Evolutionary conservation across 2,888 invertebrate genomes (phyloP).

Genomic region (Steromphala cineraria): DNA sequence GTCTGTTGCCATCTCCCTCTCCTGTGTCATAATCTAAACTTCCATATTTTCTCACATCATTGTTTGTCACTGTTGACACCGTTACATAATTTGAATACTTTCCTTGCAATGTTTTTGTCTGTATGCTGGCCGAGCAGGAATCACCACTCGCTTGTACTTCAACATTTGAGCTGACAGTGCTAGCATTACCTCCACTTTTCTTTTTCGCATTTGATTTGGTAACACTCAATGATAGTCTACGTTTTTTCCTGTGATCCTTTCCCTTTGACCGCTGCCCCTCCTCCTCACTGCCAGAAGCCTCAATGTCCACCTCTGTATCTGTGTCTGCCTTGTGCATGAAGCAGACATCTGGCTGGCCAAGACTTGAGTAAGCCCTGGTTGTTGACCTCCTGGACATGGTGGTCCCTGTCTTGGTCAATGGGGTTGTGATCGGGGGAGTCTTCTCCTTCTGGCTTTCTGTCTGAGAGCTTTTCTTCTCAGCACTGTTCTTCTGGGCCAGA

Average conservation of each 20-base stretch:
- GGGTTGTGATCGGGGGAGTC: no score
- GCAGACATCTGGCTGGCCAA: background rate
- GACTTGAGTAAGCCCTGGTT: background rate
- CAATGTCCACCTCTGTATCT: slow-evolving; percentile 5
- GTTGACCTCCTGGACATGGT: background rate
- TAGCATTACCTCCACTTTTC: background rate
- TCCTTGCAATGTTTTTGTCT: background rate
- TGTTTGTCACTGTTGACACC: background rate
- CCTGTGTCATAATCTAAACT: background rate
- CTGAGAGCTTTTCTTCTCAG: no score
- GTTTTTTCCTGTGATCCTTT: background rate
- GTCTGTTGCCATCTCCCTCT: background rate
- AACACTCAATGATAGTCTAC: background rate
- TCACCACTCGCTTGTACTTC: background rate
- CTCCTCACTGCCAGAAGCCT: slow-evolving; percentile 2
- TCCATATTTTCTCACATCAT: background rate
- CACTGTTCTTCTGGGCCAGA: background rate
- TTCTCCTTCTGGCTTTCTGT: no score
- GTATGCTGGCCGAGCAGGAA: background rate
- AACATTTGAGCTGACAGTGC: background rate
- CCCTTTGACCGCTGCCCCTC: background rate
- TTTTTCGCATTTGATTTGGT: background rate
- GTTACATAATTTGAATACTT: background rate
- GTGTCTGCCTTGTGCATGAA: slow-evolving; percentile 3
- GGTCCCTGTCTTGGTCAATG: no score